Percentiles rank a stretch among this genome's conserved stretches.
Conservation (phyloP, 1,140 invertebrate species). For the Pseudomyrmex concolor region DNA sequence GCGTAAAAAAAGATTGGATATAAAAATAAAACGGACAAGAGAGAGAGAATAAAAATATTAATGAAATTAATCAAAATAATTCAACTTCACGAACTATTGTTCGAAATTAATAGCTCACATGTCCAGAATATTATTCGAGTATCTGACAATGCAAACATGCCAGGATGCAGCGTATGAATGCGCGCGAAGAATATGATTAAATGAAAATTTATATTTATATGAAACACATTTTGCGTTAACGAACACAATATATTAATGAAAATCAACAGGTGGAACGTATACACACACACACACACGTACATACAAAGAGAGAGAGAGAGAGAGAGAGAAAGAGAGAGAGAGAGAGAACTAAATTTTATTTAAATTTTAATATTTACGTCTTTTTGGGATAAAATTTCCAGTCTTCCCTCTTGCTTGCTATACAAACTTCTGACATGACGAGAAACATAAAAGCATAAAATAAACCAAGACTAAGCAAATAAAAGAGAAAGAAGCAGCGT, state of each 20-base stretch:
- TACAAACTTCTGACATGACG: neutral
- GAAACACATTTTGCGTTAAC: neutral
- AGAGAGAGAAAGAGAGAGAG: neutral
- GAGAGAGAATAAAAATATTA: neutral
- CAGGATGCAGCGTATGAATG: neutral
- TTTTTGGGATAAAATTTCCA: neutral
- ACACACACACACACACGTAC: too few relatives aligned
- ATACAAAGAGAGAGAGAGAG: too few relatives aligned
- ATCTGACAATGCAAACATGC: neutral
- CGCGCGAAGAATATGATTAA: neutral
- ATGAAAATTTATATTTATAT: slow-evolving; percentile 11
- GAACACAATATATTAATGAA: slow-evolving; percentile 22
- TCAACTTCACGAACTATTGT: too few relatives aligned
- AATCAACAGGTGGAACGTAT: slow-evolving; percentile 18
- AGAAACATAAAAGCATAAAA: neutral
- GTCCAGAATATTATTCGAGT: too few relatives aligned
- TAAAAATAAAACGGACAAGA: neutral
- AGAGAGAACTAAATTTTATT: slow-evolving; percentile 13
- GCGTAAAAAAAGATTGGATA: neutral
- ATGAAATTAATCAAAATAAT: neutral
- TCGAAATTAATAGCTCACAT: too few relatives aligned
- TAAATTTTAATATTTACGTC: neutral
- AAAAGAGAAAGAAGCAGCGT: neutral
- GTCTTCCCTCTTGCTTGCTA: too few relatives aligned
- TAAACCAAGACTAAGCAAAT: too few relatives aligned